phyloP scores from a whole-genome alignment of 2,888 invertebrate genomes.

The Cyrtodaria siliqua region DNA sequence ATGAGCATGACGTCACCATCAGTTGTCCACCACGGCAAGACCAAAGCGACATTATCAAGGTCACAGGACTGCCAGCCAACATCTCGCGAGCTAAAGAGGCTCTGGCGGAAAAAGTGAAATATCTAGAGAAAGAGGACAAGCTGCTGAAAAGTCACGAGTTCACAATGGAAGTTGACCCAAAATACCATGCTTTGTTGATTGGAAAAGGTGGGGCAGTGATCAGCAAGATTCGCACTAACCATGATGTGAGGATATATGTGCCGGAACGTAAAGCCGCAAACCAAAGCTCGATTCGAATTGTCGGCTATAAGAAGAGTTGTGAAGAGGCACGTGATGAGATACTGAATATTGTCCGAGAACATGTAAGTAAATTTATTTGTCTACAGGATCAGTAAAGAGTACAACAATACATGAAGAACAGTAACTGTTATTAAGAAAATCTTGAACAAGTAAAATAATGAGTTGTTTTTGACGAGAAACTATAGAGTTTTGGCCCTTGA shows the following conservation, averaged over 20 bases:
- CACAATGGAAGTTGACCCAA: slow-evolving; percentile 95
- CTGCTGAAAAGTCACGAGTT: slow-evolving; percentile 93
- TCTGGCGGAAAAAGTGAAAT: slow-evolving; percentile 92
- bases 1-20: slow-evolving; percentile 96
- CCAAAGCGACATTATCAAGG: slow-evolving; percentile 93
- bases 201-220: slow-evolving; percentile 96
- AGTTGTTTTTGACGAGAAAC: no score
- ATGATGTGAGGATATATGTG: slow-evolving; percentile 96
- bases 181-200: slow-evolving; percentile 98
- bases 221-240: slow-evolving; percentile 94
- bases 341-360: slow-evolving; percentile 95
- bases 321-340: slow-evolving; percentile 96
- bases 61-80: slow-evolving; percentile 94
- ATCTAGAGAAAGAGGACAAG: slow-evolving; percentile 94
- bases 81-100: slow-evolving; percentile 94
- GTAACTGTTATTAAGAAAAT: no score
- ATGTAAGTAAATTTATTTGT: slow-evolving; percentile 87
- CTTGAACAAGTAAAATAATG: no score
- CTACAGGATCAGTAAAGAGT: no score
- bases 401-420: no score
- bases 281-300: slow-evolving; percentile 94
- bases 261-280: slow-evolving; percentile 93
- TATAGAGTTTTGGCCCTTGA: no score
- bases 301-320: slow-evolving; percentile 96
- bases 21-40: slow-evolving; percentile 90